Conservation (phyloP, 92 coral and sea anemone species). For the Diadumene lineata region DNA sequence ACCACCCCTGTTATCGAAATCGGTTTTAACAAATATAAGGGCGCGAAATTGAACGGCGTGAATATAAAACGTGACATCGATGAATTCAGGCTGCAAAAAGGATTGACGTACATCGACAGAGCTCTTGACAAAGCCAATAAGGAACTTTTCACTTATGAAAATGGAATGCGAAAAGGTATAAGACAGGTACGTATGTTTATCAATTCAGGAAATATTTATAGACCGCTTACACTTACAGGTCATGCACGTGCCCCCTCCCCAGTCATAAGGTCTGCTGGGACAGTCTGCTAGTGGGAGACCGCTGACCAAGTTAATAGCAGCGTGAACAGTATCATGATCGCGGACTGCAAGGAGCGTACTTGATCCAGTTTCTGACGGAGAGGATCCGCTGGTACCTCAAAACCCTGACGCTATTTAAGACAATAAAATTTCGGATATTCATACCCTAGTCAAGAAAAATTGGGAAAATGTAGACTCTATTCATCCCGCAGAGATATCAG, state of each 20-base stretch:
- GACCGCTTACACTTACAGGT: no score
- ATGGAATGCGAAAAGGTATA: constrained; percentile 26
- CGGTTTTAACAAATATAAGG: constrained; percentile 31
- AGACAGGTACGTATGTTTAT: constrained; percentile 16
- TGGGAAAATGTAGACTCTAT: no score
- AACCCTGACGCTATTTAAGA: no score
- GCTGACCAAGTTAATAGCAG: constrained; percentile 79
- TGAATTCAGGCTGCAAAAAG: constrained; percentile 21
- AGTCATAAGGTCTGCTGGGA: no score
- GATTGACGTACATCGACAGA: constrained; percentile 37
- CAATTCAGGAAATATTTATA: no score
- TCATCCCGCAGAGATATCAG: no score
- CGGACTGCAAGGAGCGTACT: constrained; percentile 71
- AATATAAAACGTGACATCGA: constrained; percentile 39
- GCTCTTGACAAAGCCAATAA: constrained; percentile 17
- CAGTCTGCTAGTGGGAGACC: constrained; percentile 76
- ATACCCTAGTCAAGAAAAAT: no score
- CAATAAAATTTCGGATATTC: no score
- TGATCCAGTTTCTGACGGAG: no score
- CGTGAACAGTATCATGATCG: constrained; percentile 72
- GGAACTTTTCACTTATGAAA: constrained; percentile 14
- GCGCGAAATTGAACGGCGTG: constrained; percentile 31
- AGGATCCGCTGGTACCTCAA: no score
- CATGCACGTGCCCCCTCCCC: no score
- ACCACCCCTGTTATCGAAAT: constrained; percentile 24